Conservation (phyloP, 2,888 invertebrate genomes). For the Synanthedon tipuliformis region DNA sequence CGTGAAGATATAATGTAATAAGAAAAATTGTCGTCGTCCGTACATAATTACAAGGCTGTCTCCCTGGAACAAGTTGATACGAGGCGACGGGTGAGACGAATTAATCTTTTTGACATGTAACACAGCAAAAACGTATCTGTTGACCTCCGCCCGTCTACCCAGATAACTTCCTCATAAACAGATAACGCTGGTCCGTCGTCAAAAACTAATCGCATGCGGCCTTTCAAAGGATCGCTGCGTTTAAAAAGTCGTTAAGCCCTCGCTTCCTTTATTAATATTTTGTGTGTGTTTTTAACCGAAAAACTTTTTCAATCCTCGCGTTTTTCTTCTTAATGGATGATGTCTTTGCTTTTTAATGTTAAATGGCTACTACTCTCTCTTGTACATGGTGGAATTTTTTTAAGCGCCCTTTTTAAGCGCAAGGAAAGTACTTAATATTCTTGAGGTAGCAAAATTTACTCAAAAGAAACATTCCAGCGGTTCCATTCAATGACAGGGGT, state of each 20-base stretch:
- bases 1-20: no score
- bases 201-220: not conserved
- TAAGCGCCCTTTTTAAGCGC: no score
- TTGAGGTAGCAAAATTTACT: no score
- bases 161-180: conserved; percentile 1
- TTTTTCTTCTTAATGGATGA: no score
- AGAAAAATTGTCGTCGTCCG: no score
- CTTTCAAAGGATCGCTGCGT: not conserved
- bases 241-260: not conserved
- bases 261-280: not conserved
- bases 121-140: conserved; percentile 12
- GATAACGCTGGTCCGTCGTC: not conserved
- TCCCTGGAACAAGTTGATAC: not conserved
- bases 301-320: not conserved
- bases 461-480: no score
- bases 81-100: conserved; percentile 8
- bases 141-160: conserved; percentile 9
- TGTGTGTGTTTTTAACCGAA: not conserved
- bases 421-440: no score
- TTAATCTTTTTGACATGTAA: conserved; percentile 21
- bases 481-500: no score
- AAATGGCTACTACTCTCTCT: no score
- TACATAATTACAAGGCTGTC: not conserved
- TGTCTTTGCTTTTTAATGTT: no score
- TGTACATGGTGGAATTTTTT: no score